phyloP scores from a whole-genome alignment of 2,888 invertebrate genomes.

The Hemaris fuciformis region DNA sequence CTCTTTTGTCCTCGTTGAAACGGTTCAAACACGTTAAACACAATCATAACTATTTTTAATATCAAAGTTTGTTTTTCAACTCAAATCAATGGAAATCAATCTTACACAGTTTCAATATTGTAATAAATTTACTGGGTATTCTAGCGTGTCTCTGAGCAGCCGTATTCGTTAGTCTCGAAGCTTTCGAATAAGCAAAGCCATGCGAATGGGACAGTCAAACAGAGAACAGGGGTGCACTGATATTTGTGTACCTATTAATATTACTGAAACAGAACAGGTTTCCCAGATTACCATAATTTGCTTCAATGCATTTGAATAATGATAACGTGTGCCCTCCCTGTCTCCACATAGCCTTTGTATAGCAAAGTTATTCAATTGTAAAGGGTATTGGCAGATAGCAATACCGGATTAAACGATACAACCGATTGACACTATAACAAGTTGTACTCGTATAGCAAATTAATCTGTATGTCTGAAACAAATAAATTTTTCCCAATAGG shows the following conservation, averaged over 20 bases:
- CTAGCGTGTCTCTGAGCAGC: neutral
- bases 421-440: neutral
- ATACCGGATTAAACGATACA: conserved; percentile 13
- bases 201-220: conserved; percentile 35
- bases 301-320: conserved; percentile 81
- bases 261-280: conserved; percentile 79
- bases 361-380: conserved; percentile 65
- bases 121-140: neutral
- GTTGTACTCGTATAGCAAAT: neutral
- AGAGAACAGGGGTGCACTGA: conserved; percentile 40
- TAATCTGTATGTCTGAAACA: neutral
- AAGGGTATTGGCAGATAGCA: conserved; percentile 42
- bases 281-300: conserved; percentile 80
- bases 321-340: conserved; percentile 69
- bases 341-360: conserved; percentile 55
- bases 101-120: neutral
- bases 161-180: conserved; percentile 16
- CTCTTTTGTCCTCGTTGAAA: too few species aligned
- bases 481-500: too few species aligned
- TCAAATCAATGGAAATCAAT: neutral
- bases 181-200: conserved; percentile 45
- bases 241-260: conserved; percentile 74
- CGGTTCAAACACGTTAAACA: too few species aligned
- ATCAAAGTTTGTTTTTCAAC: too few species aligned
- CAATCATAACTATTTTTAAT: too few species aligned